Conservation (phyloP, 2,113 vertebrate genomes). For the Castor canadensis region DNA sequence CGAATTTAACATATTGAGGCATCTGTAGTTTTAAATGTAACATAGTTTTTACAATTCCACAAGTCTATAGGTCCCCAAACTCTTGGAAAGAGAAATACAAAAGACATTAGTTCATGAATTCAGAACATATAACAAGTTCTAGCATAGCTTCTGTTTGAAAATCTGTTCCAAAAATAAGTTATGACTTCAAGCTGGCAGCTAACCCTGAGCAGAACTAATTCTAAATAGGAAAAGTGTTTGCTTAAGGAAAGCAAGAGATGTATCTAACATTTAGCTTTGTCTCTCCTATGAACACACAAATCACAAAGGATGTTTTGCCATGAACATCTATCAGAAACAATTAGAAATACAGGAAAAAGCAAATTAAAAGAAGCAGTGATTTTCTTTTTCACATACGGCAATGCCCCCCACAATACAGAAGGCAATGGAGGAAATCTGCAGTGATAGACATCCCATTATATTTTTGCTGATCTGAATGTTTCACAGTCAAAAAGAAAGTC, state of each 20-base stretch:
- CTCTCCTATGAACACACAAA: neutral
- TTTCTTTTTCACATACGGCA: slow-evolving; percentile 1
- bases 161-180: neutral
- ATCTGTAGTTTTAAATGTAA: neutral
- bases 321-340: neutral
- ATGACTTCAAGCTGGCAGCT: neutral
- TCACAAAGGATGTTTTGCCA: neutral
- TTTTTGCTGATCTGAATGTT: slow-evolving; percentile 26
- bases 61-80: neutral
- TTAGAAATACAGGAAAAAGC: slow-evolving; percentile 9
- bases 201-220: neutral
- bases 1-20: neutral
- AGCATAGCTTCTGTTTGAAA: slow-evolving; percentile 12
- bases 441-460: neutral
- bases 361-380: slow-evolving; percentile 14
- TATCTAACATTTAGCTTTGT: neutral
- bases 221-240: neutral
- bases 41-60: neutral
- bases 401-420: neutral
- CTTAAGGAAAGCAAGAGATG: neutral
- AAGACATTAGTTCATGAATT: neutral
- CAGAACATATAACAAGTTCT: neutral
- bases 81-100: neutral
- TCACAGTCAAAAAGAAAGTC: neutral
- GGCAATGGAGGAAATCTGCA: neutral